phyloP scores from a whole-genome alignment of 2,797 vertebrate genomes.

The Selene dorsalis region DNA sequence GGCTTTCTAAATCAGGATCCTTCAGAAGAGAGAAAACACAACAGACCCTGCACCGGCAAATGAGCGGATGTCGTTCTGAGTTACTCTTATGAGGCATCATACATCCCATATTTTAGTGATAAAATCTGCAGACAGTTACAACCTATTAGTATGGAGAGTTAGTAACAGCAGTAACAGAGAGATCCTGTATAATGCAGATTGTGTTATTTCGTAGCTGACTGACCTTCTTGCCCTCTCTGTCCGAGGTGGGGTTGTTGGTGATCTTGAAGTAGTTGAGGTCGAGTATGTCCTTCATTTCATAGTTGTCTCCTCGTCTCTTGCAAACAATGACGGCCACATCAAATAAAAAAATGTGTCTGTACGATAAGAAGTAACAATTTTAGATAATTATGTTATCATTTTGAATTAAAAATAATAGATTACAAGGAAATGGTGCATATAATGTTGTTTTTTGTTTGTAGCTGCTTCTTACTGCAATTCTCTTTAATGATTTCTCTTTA shows the following conservation, averaged over 20 bases:
- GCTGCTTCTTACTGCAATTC: neutral
- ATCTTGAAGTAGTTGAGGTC: conserved; percentile 95
- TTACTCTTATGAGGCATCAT: conserved; percentile 1
- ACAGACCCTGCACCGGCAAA: neutral
- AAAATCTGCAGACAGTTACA: conserved; percentile 14
- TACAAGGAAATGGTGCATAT: neutral
- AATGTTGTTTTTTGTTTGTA: neutral
- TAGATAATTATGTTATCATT: neutral
- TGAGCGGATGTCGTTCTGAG: neutral
- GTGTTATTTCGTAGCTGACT: conserved; percentile 10
- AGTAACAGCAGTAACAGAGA: too few relatives aligned
- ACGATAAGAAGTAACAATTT: neutral
- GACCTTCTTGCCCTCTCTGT: conserved; percentile 95
- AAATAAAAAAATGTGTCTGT: conserved; percentile 95
- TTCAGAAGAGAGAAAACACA: conserved; percentile 13
- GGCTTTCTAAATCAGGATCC: conserved; percentile 13
- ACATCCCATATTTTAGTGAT: conserved; percentile 15
- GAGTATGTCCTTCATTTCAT: conserved; percentile 97
- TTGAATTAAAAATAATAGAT: neutral
- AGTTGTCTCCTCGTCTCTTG: conserved; percentile 94
- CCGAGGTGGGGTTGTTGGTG: conserved; percentile 91
- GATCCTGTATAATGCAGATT: neutral
- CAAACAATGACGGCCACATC: conserved; percentile 93
- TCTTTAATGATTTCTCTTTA: neutral
- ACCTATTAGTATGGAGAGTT: too few relatives aligned